Evolutionary conservation across 2,113 vertebrate genomes (phyloP).

Genomic region (Numida meleagris): DNA sequence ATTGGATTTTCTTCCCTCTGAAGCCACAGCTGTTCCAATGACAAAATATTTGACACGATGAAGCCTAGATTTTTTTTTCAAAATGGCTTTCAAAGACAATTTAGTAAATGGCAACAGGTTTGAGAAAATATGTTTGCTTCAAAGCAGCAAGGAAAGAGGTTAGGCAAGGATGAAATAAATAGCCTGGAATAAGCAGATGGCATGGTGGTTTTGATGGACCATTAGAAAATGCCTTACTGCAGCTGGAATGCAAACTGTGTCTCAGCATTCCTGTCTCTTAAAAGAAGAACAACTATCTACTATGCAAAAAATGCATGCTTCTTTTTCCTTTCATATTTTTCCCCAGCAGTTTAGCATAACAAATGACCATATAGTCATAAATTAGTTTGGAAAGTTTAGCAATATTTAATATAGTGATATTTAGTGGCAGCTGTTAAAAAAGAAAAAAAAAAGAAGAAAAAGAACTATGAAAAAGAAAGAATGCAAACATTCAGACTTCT

Average conservation of each 20-base stretch:
- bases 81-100: not conserved
- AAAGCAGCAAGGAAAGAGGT: not conserved
- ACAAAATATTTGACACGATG: not conserved
- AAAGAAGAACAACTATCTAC: not conserved
- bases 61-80: not conserved
- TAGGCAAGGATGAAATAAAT: slow-evolving; percentile 41
- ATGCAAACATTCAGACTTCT: not conserved
- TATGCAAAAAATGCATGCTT: not conserved
- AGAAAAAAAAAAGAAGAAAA: not conserved
- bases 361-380: not conserved
- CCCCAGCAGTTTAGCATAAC: not conserved
- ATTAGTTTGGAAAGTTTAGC: not conserved
- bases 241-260: not conserved
- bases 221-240: slow-evolving; percentile 46
- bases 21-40: not conserved
- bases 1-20: not conserved
- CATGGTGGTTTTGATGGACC: slow-evolving; percentile 32
- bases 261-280: slow-evolving; percentile 30
- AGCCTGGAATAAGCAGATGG: slow-evolving; percentile 58
- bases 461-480: not conserved
- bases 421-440: not conserved
- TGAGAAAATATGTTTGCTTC: slow-evolving; percentile 11
- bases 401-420: not conserved
- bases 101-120: not conserved
- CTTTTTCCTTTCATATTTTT: not conserved